Evolutionary conservation across 2,888 invertebrate species (phyloP).

Genomic region (Parnassius mnemosyne): DNA sequence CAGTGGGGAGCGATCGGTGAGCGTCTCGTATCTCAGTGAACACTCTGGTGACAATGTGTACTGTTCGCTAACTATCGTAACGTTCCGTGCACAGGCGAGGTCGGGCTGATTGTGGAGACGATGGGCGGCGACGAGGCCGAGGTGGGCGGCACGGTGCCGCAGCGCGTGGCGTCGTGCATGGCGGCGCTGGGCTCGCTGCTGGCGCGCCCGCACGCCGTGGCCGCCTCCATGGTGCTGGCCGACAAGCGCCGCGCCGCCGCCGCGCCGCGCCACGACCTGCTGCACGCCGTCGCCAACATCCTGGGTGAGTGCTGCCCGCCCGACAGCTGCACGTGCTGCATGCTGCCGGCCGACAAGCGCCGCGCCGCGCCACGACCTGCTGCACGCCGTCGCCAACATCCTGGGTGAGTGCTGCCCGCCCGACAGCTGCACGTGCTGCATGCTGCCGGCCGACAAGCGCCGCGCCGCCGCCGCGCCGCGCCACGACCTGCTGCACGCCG

Average conservation of each 20-base stretch:
- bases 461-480: conserved; percentile 66
- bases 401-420: conserved; percentile 92
- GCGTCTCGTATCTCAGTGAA: background rate
- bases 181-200: conserved; percentile 93
- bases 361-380: conserved; percentile 79
- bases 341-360: conserved; percentile 93
- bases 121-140: conserved; percentile 95
- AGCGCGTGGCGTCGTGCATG: conserved; percentile 96
- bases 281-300: conserved; percentile 92
- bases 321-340: conserved; percentile 90
- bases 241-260: conserved; percentile 86
- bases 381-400: conserved; percentile 92
- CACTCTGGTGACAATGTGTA: background rate
- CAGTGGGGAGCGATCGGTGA: conserved; percentile 98
- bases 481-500: conserved; percentile 80
- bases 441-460: conserved; percentile 92
- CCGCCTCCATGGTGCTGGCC: conserved; percentile 92
- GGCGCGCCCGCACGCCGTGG: conserved; percentile 91
- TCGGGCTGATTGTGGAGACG: conserved; percentile 93
- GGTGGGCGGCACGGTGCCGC: conserved; percentile 97
- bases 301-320: conserved; percentile 92
- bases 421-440: conserved; percentile 90
- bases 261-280: conserved; percentile 79
- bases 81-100: conserved; percentile 82
- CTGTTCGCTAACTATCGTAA: background rate